Base-by-base conservation (phyloP, 2,888 invertebrate genomes). In the Argynnis bischoffii region DNA sequence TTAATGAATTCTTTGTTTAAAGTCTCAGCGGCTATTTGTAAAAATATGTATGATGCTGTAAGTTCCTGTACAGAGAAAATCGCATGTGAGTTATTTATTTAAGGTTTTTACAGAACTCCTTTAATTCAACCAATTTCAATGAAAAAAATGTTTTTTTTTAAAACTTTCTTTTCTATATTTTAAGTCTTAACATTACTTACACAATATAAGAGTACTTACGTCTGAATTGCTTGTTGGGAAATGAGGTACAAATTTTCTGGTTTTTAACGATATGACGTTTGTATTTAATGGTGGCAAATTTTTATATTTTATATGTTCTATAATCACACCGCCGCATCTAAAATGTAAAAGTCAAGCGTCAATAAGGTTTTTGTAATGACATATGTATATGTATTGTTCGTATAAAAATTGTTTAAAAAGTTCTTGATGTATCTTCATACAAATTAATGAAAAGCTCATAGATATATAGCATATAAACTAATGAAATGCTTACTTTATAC, bases 261-360 rank as follows among this genome's bases (percentile, higher is more conserved):
- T 57, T 63, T 75, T 77, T 26, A 81, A 53, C 1, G 48, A 21
- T 6, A 68, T 56, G 14, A 65, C 64, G 2, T 74, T 66, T 71
- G 63, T 3, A 67, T 66, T 18, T 70, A 16, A n/a, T 13, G 67
- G 48, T 2, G 78, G 74, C 3, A 79, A 64, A 57, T 82, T 72
- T 3, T 71, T 69, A 13, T 81, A 79, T 67, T 75, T 73, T 3
- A 86, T 64, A 63, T 76, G 74, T 70, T 84, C 76, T 26, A 87
- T 71, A 6, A 75, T 1, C 16, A 87, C 72, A 47, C 87, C 86
- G 1, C 85, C 86, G 71, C 85, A 86, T 47, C 88, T 87, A 68
- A 11, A 81, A 78, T 59, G 8, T 26, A 18, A 57, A 14, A 55
- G 47, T 47, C 3, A 55, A 3, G 55, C 1, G 8, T 35, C 35